phyloP scores from a whole-genome alignment of 2,797 vertebrate genomes.

The Danio aesculapii region DNA sequence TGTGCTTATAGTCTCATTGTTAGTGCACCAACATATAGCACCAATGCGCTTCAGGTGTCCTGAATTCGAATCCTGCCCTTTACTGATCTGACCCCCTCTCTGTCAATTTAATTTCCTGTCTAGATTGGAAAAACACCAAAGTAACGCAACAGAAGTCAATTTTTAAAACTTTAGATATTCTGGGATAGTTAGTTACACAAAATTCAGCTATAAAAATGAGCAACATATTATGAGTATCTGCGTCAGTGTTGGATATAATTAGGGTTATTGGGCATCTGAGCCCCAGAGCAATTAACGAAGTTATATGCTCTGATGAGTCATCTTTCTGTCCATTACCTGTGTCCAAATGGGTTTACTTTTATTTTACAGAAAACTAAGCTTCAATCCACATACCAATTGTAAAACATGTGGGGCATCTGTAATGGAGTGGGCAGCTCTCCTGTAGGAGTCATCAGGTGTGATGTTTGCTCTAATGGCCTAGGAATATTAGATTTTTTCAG shows the following conservation, averaged over 20 bases:
- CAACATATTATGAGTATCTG: neutral
- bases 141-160: neutral
- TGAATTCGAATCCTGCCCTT: no score
- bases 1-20: no score
- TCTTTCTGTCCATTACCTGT: slow-evolving; percentile 13
- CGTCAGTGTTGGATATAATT: neutral
- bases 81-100: no score
- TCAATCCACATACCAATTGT: slow-evolving; percentile 9
- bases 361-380: slow-evolving; percentile 27
- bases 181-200: neutral
- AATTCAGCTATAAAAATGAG: slow-evolving; percentile 4
- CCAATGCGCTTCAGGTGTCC: no score
- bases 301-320: slow-evolving; percentile 26
- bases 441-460: neutral
- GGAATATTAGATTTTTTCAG: neutral
- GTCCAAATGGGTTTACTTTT: slow-evolving; percentile 9
- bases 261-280: slow-evolving; percentile 17
- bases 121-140: no score
- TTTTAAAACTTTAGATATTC: neutral
- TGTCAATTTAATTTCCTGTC: no score
- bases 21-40: no score
- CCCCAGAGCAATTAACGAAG: slow-evolving; percentile 11
- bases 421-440: neutral
- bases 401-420: slow-evolving; percentile 3
- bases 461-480: slow-evolving; percentile 1